Evolutionary conservation across 2,113 vertebrate genomes (phyloP).

Genomic region (Serinus canaria): DNA sequence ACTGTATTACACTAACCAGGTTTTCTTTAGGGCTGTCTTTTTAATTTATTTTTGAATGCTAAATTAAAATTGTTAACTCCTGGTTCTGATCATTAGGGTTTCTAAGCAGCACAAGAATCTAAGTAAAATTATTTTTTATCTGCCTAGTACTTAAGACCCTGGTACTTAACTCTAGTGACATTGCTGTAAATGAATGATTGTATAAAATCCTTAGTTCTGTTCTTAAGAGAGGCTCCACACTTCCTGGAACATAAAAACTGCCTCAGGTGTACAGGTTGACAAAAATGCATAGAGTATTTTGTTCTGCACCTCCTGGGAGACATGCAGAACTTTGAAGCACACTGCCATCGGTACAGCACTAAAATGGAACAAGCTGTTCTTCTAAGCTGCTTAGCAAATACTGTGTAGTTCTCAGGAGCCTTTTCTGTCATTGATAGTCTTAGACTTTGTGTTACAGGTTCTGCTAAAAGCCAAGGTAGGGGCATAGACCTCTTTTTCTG

Average conservation of each 20-base stretch:
- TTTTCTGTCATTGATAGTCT: neutral
- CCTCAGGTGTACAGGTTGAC: neutral
- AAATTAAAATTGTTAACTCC: neutral
- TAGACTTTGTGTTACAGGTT: neutral
- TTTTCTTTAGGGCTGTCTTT: neutral
- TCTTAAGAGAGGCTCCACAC: neutral
- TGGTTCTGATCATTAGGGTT: neutral
- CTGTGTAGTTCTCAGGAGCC: neutral
- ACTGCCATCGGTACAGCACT: neutral
- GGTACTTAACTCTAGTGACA: neutral
- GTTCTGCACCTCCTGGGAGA: neutral
- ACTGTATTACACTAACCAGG: neutral
- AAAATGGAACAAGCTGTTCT: neutral
- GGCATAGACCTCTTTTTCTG: neutral
- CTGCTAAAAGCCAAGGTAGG: neutral
- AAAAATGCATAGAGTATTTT: neutral
- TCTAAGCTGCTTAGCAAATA: neutral
- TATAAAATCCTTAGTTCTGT: neutral
- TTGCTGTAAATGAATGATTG: neutral
- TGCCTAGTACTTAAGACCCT: neutral
- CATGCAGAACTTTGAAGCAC: neutral
- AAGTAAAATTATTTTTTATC: neutral
- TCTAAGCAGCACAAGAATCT: neutral
- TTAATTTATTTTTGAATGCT: neutral
- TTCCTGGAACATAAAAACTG: neutral